Evolutionary conservation across 2,888 invertebrate genomes (phyloP).

Genomic region (Arctia plantaginis): DNA sequence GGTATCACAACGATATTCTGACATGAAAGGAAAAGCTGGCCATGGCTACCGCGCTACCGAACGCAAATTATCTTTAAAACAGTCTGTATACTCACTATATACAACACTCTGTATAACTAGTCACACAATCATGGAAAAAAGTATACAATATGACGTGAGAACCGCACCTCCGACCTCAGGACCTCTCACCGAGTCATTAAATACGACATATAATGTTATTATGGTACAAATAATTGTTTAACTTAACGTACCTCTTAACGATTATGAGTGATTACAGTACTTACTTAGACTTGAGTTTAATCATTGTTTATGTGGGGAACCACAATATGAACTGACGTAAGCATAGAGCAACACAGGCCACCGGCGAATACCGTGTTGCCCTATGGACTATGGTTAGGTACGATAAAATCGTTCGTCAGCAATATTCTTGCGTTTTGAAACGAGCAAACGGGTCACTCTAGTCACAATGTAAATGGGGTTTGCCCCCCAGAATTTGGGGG

Average conservation of each 20-base stretch:
- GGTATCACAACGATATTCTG: too few relatives aligned
- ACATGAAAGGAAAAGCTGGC: background rate
- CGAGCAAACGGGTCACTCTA: too few relatives aligned
- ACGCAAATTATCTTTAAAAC: background rate
- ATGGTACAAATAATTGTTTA: constrained; percentile 3
- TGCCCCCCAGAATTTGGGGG: too few relatives aligned
- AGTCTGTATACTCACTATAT: background rate
- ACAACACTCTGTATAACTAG: background rate
- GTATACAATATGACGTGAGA: background rate
- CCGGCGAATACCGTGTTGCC: too few relatives aligned
- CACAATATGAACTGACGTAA: background rate
- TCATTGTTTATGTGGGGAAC: background rate
- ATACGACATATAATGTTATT: background rate
- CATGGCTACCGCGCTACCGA: background rate
- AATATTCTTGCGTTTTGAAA: background rate
- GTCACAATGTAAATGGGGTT: too few relatives aligned
- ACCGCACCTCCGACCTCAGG: background rate
- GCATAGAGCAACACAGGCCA: too few relatives aligned
- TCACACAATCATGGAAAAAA: background rate
- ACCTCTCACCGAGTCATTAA: constrained; percentile 4
- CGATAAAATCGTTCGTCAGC: background rate
- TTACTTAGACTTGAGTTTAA: background rate
- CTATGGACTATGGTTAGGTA: too few relatives aligned
- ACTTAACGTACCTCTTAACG: background rate
- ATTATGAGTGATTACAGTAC: background rate